Base-by-base conservation (phyloP, 2,113 vertebrate species). In the Muscicapa adusta region DNA sequence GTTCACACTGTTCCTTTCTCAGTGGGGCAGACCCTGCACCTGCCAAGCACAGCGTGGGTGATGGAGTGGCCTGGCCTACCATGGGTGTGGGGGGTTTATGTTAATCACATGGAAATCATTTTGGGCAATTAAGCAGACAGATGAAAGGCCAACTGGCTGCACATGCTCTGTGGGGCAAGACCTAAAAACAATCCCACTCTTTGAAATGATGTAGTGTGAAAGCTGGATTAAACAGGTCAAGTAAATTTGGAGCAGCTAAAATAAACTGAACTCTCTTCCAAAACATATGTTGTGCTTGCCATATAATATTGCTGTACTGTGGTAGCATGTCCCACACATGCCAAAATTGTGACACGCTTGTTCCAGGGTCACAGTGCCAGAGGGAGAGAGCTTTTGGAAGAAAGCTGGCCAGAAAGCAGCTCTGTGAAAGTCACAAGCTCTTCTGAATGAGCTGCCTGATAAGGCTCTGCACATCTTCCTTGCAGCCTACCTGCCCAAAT, bases 181-280 rank as follows among this genome's bases (percentile, higher is more conserved):
- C 89, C 91, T 94, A 86, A 94, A 94, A 94, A 83, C 83, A 91
- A 23, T 45, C 56, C 61, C 60, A 71, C 61, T 60, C 73, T 86
- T 3, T 74, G 80, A 89, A 94, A 94, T 93, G 91, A 96, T 93
- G 92, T 91, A 89, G 89, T 93, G 92, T 92, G 89, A 96, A 96
- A 92, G 51, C 94, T 74, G 83, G 94, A 91, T 96, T 95, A 93
- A 96, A 94, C 92, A 88, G 93, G 95, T 94, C 90, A 89, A 96
- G 77, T 91, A 94, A 96, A 96, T 96, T 89, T 95, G 94, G 70
- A 96, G 77, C 91, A 91, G 87, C 87, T 96, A 96, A 95, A 94
- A 96, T 93, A 96, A 96, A 96, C 77, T 3, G 1, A 91, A 85
- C 33, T 75, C 56, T 42, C 81, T 93, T 96, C 94, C 96, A 96